A percentile compares a stretch with the other conserved stretches of the same genome.
phyloP scores from a whole-genome alignment of 2,797 vertebrate species.

The Loris lydekkerianus region DNA sequence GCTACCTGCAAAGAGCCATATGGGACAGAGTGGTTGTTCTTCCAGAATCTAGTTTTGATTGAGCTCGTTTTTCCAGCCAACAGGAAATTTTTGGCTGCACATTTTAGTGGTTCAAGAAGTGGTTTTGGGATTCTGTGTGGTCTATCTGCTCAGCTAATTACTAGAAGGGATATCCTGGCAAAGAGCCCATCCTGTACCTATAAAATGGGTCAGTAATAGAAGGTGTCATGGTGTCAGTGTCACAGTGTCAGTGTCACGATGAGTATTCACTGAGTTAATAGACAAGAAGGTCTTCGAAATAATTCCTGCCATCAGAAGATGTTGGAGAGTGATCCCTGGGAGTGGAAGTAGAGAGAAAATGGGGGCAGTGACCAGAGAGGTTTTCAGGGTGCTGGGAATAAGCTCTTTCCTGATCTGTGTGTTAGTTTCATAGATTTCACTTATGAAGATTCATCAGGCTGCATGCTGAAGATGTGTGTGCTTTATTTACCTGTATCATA shows the following conservation, averaged over 20 bases:
- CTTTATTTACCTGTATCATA: no score
- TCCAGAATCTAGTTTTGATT: background rate
- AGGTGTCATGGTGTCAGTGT: no score
- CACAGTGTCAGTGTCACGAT: background rate
- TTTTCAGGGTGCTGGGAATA: no score
- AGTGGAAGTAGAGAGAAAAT: no score
- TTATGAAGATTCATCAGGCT: no score
- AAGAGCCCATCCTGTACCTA: background rate
- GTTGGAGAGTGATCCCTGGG: no score
- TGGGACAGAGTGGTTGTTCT: background rate
- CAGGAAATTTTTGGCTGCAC: background rate
- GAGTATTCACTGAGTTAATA: background rate
- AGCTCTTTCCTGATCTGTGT: no score
- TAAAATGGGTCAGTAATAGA: background rate
- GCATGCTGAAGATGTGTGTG: no score
- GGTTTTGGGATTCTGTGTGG: background rate
- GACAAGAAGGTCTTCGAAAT: background rate
- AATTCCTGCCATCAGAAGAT: background rate
- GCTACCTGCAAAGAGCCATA: background rate
- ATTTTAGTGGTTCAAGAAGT: background rate
- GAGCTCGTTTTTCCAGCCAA: background rate
- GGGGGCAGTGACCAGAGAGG: no score
- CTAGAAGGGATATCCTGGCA: background rate
- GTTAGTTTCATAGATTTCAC: no score
- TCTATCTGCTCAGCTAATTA: background rate